Evolutionary conservation across 2,797 vertebrate genomes (phyloP).

Genomic region (Remorina albescens): DNA sequence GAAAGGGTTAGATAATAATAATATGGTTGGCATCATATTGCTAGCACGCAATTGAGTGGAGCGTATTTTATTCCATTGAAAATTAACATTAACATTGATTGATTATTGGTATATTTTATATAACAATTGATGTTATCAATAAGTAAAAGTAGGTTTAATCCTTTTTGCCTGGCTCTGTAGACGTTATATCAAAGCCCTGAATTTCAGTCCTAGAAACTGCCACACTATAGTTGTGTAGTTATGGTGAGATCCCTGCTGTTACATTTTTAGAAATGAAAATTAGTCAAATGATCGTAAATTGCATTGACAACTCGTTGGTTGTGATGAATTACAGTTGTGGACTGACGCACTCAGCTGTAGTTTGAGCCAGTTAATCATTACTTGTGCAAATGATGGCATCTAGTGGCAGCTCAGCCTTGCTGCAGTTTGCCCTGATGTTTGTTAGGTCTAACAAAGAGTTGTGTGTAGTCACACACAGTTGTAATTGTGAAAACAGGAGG

Average conservation of each 20-base stretch:
- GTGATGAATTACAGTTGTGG: not conserved
- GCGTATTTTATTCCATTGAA: not conserved
- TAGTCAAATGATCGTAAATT: too few relatives aligned
- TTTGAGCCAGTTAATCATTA: not conserved
- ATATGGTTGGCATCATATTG: not conserved
- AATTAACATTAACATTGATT: not conserved
- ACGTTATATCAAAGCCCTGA: not conserved
- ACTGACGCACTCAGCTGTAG: not conserved
- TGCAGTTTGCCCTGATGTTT: not conserved
- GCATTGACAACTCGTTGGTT: not conserved
- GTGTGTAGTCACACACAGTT: not conserved
- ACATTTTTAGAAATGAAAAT: not conserved
- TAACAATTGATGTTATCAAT: too few relatives aligned
- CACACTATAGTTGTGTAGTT: not conserved
- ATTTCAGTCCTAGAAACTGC: not conserved
- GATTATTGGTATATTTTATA: not conserved
- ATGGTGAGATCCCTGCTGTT: not conserved
- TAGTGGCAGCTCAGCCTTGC: conserved; percentile 22
- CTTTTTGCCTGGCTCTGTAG: too few relatives aligned
- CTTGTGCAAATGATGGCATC: conserved; percentile 14
- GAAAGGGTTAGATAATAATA: not conserved
- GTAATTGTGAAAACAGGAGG: not conserved
- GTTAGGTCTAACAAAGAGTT: not conserved
- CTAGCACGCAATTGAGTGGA: not conserved
- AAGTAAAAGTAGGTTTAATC: not conserved